Percentiles rank a stretch among this genome's conserved stretches.
Conservation (phyloP, 2,888 invertebrate species). For the Embidobia sp. region DNA sequence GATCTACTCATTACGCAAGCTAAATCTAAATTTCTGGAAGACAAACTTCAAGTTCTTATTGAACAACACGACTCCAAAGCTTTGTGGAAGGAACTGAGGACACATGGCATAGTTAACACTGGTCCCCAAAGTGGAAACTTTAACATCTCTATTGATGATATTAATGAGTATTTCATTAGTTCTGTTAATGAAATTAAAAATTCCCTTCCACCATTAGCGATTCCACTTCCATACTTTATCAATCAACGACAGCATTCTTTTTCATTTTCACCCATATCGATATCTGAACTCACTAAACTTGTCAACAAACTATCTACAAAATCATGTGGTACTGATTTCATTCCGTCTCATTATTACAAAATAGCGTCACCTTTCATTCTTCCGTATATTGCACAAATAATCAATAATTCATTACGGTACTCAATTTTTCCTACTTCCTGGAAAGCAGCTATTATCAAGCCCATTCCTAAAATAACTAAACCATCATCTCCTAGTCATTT, state of each 20-base stretch:
- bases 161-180: background rate
- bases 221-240: too few species aligned
- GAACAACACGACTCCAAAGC: background rate
- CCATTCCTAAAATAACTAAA: background rate
- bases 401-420: background rate
- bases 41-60: background rate
- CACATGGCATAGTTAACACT: too few species aligned
- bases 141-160: background rate
- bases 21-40: background rate
- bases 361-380: background rate
- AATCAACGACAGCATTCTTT: too few species aligned
- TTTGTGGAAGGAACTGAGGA: background rate
- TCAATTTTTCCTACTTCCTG: background rate
- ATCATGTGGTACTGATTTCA: too few species aligned
- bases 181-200: too few species aligned
- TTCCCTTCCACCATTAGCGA: too few species aligned
- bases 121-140: too few species aligned
- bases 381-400: background rate
- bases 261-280: too few species aligned
- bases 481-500: too few species aligned
- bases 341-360: too few species aligned
- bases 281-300: too few species aligned
- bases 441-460: background rate
- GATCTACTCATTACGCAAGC: background rate
- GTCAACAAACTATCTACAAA: too few species aligned